Evolutionary conservation across 2,888 invertebrate genomes (phyloP).

Genomic region (Agrochola circellaris): DNA sequence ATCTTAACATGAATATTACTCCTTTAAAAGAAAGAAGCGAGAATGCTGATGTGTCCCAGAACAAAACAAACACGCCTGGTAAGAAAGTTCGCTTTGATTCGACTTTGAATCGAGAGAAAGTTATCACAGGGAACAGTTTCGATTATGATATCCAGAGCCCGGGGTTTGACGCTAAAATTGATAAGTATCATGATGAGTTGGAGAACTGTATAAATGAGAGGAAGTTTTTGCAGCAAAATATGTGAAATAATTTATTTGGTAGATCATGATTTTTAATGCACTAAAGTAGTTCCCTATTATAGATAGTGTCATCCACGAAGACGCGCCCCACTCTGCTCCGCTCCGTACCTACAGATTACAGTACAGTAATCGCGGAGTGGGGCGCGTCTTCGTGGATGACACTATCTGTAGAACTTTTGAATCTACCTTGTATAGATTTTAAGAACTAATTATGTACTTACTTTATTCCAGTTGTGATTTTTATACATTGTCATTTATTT

Average conservation of each 20-base stretch:
- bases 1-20: constrained; percentile 85
- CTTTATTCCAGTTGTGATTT: constrained; percentile 24
- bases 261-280: background rate
- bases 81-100: constrained; percentile 89
- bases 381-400: no score
- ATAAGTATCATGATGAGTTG: constrained; percentile 88
- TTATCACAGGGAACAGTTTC: constrained; percentile 88
- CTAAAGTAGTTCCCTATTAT: no score
- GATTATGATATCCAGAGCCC: constrained; percentile 86
- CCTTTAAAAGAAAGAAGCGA: constrained; percentile 82
- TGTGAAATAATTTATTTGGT: constrained; percentile 69
- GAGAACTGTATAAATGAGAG: constrained; percentile 89
- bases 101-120: constrained; percentile 86
- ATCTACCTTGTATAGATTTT: background rate
- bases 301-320: no score
- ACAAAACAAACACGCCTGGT: constrained; percentile 81
- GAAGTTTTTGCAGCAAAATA: constrained; percentile 87
- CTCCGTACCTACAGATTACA: no score
- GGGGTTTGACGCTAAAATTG: constrained; percentile 86
- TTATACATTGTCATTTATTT: constrained; percentile 8
- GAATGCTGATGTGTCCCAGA: constrained; percentile 77
- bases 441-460: constrained; percentile 10
- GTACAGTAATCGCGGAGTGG: no score
- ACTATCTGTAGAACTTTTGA: background rate
- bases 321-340: no score